Base-by-base conservation (phyloP, 2,888 invertebrate species). In the Xestia sexstrigata region DNA sequence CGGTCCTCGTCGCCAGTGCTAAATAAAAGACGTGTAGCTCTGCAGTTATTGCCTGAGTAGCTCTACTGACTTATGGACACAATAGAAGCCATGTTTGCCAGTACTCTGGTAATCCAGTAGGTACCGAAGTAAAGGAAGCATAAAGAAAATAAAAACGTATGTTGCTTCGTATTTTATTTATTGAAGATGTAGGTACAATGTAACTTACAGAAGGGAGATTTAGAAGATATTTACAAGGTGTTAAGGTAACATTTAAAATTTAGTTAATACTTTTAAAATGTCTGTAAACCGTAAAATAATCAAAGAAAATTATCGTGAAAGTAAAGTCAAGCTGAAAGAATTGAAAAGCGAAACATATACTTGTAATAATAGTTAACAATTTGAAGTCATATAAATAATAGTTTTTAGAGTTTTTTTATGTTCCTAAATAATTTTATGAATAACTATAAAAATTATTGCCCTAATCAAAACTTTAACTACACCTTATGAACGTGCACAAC, bases 401-500 rank as follows among this genome's bases (percentile, higher is more conserved):
- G 35, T 58, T 78, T 78, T 79, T 70, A 63, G 62, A 82, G 35
- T 74, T 82, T 73, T 72, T 74, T 11, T 75, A 71, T 78, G 45
- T 68, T 81, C 78, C 78, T 87, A 89, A 90, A 89, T 83, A 81
- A 89, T 88, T 88, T 79, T 87, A 78, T 84, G 76, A 76, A 83
- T 88, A 87, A 89, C 91, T 93, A 93, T 92, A 91, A 95, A 95
- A 95, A 95, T 94, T 95, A 96, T 96, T 95, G 94, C 93, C 94
- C 93, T 95, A 95, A 93, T 94, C 87, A 93, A 92, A 94, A 92
- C 90, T 93, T 92, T 89, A 84, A 90, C 95, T 95, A 95, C 93
- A 83, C 85, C 90, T 93, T 94, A 94, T 92, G 92, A 95, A 95
- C 92, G 96, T 96, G 96, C 96, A 96, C 96, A 95, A 96, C 96